phyloP scores from a whole-genome alignment of 2,888 invertebrate species.

The Agrotis clavis region DNA sequence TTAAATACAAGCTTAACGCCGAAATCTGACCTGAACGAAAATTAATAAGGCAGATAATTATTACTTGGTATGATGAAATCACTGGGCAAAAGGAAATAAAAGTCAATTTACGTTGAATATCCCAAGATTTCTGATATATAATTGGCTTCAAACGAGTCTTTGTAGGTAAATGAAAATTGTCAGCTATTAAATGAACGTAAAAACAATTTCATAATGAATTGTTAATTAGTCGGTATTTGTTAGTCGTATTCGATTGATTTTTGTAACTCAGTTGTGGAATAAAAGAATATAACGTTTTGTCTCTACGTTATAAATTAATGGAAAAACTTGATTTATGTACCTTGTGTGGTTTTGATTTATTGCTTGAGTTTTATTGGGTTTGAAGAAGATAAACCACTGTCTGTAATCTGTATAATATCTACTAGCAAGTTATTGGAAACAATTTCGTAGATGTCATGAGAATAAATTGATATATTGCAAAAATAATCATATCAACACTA shows the following conservation, averaged over 20 bases:
- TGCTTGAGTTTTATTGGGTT: not conserved
- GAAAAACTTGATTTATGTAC: not conserved
- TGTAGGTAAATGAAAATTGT: conserved; percentile 30
- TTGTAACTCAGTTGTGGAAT: not conserved
- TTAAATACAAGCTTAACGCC: conserved; percentile 74
- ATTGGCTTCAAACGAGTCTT: conserved; percentile 47
- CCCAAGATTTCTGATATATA: conserved; percentile 40
- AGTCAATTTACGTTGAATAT: conserved; percentile 57
- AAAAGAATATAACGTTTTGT: not conserved
- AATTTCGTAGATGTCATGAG: too few relatives aligned
- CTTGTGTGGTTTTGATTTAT: not conserved
- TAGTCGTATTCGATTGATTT: not conserved
- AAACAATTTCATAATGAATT: not conserved
- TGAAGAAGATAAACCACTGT: not conserved
- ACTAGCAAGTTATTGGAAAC: not conserved
- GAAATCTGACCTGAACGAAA: conserved; percentile 74
- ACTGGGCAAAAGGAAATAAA: conserved; percentile 35
- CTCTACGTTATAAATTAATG: not conserved
- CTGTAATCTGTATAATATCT: not conserved
- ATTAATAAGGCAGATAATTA: conserved; percentile 74
- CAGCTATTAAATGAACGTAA: conserved; percentile 23
- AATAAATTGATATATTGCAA: too few relatives aligned
- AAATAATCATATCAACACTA: not conserved
- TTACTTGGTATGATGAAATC: conserved; percentile 65
- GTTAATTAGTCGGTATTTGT: conserved; percentile 6